Evolutionary conservation across 2,888 invertebrate genomes (phyloP).

Genomic region (Arge pagana): DNA sequence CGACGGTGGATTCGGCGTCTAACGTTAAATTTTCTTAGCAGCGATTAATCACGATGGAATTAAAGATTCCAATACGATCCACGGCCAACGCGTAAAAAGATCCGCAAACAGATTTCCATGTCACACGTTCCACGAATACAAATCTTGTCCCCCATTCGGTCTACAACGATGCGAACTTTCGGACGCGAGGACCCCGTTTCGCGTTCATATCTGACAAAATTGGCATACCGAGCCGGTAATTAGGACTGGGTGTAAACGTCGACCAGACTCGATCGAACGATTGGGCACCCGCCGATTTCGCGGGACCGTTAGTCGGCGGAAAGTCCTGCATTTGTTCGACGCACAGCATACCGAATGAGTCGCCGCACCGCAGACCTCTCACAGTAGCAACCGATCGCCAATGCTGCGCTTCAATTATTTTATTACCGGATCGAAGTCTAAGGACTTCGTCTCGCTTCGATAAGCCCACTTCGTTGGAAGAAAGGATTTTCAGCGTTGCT

Average conservation of each 20-base stretch:
- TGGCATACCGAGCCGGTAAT: slow-evolving; percentile 4
- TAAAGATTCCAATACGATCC: slow-evolving; percentile 5
- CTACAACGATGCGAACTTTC: not conserved
- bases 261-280: slow-evolving; percentile 14
- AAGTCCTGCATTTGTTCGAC: slow-evolving; percentile 6
- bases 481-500: not conserved
- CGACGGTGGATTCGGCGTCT: no score
- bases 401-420: slow-evolving; percentile 6
- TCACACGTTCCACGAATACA: slow-evolving; percentile 7
- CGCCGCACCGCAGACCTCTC: not conserved
- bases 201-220: no score
- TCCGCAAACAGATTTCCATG: slow-evolving; percentile 17
- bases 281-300: slow-evolving; percentile 12
- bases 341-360: slow-evolving; percentile 8
- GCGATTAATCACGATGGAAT: not conserved
- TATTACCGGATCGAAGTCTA: not conserved
- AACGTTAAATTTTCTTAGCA: no score
- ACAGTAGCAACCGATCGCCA: not conserved
- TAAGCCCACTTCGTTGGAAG: not conserved
- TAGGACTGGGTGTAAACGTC: slow-evolving; percentile 7
- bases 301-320: slow-evolving; percentile 13
- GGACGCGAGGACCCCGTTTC: no score
- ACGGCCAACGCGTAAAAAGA: slow-evolving; percentile 1
- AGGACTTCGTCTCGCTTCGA: slow-evolving; percentile 1
- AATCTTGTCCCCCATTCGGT: slow-evolving; percentile 9